A percentile compares a stretch with the other conserved stretches of the same genome.
Conservation (phyloP, 2,888 invertebrate species). For the Dasypogon diadema region DNA sequence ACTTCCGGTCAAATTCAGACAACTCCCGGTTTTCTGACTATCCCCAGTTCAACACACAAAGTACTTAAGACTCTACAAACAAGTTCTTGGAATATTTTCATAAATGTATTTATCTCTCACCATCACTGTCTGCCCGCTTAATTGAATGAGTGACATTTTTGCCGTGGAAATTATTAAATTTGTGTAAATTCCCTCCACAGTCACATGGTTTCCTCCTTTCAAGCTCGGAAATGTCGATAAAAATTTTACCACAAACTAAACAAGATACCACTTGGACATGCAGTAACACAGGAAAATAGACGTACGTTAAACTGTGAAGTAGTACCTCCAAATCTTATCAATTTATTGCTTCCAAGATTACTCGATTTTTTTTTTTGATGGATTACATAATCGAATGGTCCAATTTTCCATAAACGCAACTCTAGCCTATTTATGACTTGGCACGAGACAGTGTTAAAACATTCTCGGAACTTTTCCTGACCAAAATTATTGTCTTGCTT, state of each 20-base stretch:
- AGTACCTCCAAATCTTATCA: background rate
- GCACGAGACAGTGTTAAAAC: background rate
- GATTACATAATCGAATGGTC: background rate
- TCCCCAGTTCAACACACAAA: too few species aligned
- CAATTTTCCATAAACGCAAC: background rate
- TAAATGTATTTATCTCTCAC: too few species aligned
- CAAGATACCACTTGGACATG: background rate
- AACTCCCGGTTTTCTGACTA: too few species aligned
- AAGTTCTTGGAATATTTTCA: too few species aligned
- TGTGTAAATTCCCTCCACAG: background rate
- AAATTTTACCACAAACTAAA: background rate
- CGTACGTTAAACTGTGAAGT: background rate
- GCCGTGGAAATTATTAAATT: background rate
- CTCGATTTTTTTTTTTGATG: background rate
- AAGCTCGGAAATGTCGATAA: background rate
- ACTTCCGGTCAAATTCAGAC: too few species aligned
- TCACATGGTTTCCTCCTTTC: background rate
- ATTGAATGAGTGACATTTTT: background rate
- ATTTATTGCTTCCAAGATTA: slow-evolving; percentile 1
- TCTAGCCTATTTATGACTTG: background rate
- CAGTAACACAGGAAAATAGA: background rate
- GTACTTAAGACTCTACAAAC: too few species aligned
- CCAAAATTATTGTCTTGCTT: background rate
- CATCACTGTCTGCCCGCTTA: background rate
- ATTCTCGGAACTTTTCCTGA: background rate